Evolutionary conservation across 92 coral and sea anemone genomes (phyloP).

Genomic region (Umimayanthus chanpuru): DNA sequence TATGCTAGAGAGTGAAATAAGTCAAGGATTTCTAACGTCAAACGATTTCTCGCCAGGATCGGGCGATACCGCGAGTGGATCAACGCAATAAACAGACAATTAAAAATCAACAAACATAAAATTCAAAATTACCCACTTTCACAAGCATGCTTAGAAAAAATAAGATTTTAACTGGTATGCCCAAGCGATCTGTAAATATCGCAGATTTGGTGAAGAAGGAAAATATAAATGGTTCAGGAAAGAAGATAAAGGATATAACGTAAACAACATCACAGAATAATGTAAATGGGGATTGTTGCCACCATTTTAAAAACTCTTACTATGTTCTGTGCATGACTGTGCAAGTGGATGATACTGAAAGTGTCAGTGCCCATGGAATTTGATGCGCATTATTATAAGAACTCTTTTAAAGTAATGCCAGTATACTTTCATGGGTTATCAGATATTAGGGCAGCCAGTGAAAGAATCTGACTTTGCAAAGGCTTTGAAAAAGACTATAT

Average conservation of each 20-base stretch:
- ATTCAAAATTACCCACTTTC: too few species aligned
- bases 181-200: too few species aligned
- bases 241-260: too few species aligned
- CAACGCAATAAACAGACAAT: conserved; percentile 7
- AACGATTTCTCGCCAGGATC: conserved; percentile 33
- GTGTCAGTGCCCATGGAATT: neutral
- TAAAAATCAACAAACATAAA: neutral
- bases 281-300: too few species aligned
- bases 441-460: neutral
- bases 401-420: neutral
- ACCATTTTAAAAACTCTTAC: too few species aligned
- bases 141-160: too few species aligned
- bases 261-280: too few species aligned
- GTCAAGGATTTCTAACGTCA: conserved; percentile 30
- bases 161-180: too few species aligned
- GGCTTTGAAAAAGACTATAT: too few species aligned
- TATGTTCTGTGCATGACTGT: too few species aligned
- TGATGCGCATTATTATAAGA: neutral
- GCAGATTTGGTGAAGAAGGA: neutral
- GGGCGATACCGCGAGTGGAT: conserved; percentile 32
- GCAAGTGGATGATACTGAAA: neutral
- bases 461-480: too few species aligned
- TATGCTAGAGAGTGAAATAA: conserved; percentile 39
- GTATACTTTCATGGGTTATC: neutral
- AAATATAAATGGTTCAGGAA: too few species aligned